These are phyloP conservation scores for Lymantria monacha DNA, from an alignment of 2,888 invertebrate genomes.

Conservation along the genomic window DNA sequence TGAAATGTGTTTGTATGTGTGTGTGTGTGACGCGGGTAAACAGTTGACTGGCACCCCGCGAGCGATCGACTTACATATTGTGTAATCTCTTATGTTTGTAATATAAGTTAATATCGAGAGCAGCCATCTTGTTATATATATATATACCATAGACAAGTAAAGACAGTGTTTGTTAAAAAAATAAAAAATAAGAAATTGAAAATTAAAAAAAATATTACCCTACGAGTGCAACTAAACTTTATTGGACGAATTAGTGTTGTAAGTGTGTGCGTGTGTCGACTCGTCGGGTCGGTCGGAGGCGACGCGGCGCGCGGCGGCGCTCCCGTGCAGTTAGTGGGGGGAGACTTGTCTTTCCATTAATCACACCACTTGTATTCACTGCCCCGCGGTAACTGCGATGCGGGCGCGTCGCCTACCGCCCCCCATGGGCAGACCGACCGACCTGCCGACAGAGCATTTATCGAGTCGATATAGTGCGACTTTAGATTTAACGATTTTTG, in stretches of 20 bases:
- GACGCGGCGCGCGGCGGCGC: not conserved
- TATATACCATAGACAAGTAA: conserved; percentile 24
- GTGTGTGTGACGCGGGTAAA: not conserved
- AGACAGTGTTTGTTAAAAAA: conserved; percentile 35
- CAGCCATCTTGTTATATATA: conserved; percentile 23
- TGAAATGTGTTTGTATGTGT: too few species aligned
- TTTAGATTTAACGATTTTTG: conserved; percentile 33
- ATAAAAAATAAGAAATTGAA: conserved; percentile 36
- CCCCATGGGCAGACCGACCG: not conserved
- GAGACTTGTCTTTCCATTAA: conserved; percentile 1
- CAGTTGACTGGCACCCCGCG: not conserved
- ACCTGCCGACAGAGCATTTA: conserved; percentile 8
- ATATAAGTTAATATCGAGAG: conserved; percentile 14
- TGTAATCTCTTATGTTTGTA: not conserved
- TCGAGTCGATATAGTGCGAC: not conserved
- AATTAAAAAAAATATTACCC: conserved; percentile 40
- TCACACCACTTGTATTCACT: conserved; percentile 8
- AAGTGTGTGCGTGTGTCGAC: not conserved
- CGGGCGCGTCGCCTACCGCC: not conserved
- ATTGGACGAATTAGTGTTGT: conserved; percentile 42
- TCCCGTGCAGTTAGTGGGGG: not conserved
- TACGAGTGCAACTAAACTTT: conserved; percentile 60
- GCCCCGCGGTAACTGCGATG: not conserved
- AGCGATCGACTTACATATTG: conserved; percentile 2
- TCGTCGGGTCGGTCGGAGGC: not conserved